A percentile compares a stretch with the other conserved stretches of the same genome.
Evolutionary conservation across 2,888 invertebrate species (phyloP).

Genomic region (Habroteleia sp.): DNA sequence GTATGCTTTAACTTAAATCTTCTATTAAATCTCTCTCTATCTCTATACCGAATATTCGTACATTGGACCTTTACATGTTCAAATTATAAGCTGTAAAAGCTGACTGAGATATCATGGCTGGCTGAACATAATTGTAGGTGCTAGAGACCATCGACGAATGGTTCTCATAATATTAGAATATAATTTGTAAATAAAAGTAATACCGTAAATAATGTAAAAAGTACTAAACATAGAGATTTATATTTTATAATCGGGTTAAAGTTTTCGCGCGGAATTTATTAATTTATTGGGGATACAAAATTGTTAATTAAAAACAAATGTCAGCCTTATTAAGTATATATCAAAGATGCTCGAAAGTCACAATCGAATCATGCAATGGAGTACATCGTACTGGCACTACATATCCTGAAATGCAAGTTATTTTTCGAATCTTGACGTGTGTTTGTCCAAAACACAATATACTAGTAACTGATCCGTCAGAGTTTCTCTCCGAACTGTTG

Average conservation of each 20-base stretch:
- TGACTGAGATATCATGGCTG: not conserved
- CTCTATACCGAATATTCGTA: conserved; percentile 21
- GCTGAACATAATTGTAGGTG: conserved; percentile 41
- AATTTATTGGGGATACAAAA: conserved; percentile 32
- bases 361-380: too few relatives aligned
- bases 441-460: too few relatives aligned
- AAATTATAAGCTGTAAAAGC: too few relatives aligned
- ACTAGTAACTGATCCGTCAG: not conserved
- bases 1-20: conserved; percentile 7
- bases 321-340: too few relatives aligned
- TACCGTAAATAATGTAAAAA: conserved; percentile 52
- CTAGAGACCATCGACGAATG: conserved; percentile 49
- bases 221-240: conserved; percentile 5
- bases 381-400: too few relatives aligned
- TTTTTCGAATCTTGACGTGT: too few relatives aligned
- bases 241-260: conserved; percentile 24
- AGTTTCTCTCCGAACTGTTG: conserved; percentile 1
- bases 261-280: conserved; percentile 22
- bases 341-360: too few relatives aligned
- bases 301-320: too few relatives aligned
- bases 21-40: not conserved
- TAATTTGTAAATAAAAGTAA: conserved; percentile 58
- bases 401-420: too few relatives aligned
- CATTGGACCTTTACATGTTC: too few relatives aligned
- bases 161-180: conserved; percentile 40